Conservation (phyloP, 2,888 invertebrate genomes). For the Drosophila paracracens region DNA sequence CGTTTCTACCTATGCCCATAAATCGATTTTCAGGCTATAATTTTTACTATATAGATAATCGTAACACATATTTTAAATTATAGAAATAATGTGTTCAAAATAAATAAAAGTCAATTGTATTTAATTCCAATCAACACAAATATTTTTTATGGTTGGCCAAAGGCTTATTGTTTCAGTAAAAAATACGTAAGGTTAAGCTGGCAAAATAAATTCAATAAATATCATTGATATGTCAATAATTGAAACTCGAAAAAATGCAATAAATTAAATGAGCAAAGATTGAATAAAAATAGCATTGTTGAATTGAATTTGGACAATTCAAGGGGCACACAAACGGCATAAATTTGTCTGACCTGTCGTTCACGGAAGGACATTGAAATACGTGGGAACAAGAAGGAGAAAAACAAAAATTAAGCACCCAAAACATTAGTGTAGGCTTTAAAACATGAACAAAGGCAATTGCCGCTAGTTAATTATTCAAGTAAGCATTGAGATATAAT, state of each 20-base stretch:
- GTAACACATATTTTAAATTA: constrained; percentile 24
- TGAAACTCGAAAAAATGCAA: constrained; percentile 48
- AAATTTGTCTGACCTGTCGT: constrained; percentile 46
- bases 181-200: constrained; percentile 33
- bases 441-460: constrained; percentile 22
- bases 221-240: constrained; percentile 66
- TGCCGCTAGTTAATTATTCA: constrained; percentile 46
- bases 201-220: constrained; percentile 65
- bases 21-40: background rate
- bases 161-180: constrained; percentile 1
- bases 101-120: constrained; percentile 15
- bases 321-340: constrained; percentile 54
- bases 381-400: constrained; percentile 18
- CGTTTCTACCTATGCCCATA: too few species aligned
- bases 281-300: constrained; percentile 61
- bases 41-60: constrained; percentile 3
- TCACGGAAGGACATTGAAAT: constrained; percentile 37
- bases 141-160: background rate
- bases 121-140: constrained; percentile 2
- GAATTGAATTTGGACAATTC: constrained; percentile 66
- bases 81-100: constrained; percentile 6
- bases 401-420: background rate
- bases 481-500: constrained; percentile 20
- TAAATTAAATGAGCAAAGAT: constrained; percentile 21
- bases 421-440: background rate